Conservation (phyloP, 2,797 vertebrate species). For the Eupleurogrammus muticus region DNA sequence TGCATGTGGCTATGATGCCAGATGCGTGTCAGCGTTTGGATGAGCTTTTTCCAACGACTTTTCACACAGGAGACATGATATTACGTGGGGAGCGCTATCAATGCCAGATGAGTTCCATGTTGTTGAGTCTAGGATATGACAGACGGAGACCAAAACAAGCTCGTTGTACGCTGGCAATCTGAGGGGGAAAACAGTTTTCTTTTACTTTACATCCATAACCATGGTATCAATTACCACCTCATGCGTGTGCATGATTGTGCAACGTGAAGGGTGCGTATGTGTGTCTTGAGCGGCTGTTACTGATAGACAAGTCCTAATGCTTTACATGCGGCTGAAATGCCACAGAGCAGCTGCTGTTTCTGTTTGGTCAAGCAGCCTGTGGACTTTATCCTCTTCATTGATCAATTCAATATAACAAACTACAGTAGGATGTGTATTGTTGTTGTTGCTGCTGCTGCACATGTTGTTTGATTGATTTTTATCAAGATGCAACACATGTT, state of each 20-base stretch:
- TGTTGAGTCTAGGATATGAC: not conserved
- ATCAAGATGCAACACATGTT: constrained; percentile 18
- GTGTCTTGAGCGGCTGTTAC: constrained; percentile 7
- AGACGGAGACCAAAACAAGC: constrained; percentile 2
- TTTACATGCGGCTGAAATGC: constrained; percentile 31
- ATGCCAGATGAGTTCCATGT: constrained; percentile 15
- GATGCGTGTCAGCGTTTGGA: constrained; percentile 24
- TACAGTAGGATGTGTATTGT: not conserved
- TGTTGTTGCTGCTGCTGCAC: not conserved
- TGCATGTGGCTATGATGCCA: constrained; percentile 21
- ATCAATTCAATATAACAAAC: constrained; percentile 14
- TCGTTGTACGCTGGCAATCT: not conserved
- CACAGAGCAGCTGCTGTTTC: constrained; percentile 42
- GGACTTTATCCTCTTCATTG: not conserved
- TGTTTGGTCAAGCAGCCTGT: not conserved
- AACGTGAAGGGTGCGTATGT: not conserved
- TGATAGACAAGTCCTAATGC: constrained; percentile 23
- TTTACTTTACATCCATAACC: not conserved
- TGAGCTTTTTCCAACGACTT: constrained; percentile 19
- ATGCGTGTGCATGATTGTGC: not conserved
- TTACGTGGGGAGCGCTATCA: not conserved
- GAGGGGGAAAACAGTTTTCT: not conserved
- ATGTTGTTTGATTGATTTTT: not conserved
- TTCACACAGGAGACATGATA: not conserved
- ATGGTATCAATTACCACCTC: not conserved